Percentiles rank a stretch among this genome's conserved stretches.
Evolutionary conservation across 2,888 invertebrate genomes (phyloP).

Genomic region (Arrhopalites spinosus): DNA sequence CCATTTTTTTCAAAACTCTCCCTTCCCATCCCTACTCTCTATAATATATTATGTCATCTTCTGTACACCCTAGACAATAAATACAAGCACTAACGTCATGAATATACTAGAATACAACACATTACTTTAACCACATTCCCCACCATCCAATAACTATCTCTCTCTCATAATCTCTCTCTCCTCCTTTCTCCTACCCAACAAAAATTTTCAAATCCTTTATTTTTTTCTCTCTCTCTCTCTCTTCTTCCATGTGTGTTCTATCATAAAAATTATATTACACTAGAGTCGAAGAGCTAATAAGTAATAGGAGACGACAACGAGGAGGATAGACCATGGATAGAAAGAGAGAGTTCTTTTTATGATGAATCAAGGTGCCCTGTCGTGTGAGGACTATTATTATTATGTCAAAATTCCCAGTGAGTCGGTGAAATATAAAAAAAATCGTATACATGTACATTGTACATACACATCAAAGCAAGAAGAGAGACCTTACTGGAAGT

Average conservation of each 20-base stretch:
- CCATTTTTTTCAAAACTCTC: too few relatives aligned
- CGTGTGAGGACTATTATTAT: conserved; percentile 38
- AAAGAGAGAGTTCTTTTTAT: background rate
- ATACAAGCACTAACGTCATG: background rate
- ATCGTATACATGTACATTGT: conserved; percentile 23
- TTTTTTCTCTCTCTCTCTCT: background rate
- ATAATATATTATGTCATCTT: background rate
- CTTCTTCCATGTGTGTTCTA: background rate
- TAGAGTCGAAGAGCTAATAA: conserved; percentile 28
- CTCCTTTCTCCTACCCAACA: background rate
- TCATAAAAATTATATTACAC: conserved; percentile 23
- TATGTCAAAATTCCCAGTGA: conserved; percentile 14
- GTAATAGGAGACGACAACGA: conserved; percentile 14
- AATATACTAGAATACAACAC: background rate
- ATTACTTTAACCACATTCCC: background rate
- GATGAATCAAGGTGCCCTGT: conserved; percentile 32
- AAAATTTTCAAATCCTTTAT: background rate
- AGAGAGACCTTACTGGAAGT: conserved; percentile 24
- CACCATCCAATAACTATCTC: background rate
- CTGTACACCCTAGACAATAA: background rate
- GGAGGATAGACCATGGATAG: background rate
- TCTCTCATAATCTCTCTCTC: background rate
- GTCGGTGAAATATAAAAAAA: conserved; percentile 17
- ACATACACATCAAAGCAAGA: too few relatives aligned
- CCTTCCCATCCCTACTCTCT: background rate